Conservation (phyloP, 2,113 vertebrate genomes). For the Barnardius zonarius region DNA sequence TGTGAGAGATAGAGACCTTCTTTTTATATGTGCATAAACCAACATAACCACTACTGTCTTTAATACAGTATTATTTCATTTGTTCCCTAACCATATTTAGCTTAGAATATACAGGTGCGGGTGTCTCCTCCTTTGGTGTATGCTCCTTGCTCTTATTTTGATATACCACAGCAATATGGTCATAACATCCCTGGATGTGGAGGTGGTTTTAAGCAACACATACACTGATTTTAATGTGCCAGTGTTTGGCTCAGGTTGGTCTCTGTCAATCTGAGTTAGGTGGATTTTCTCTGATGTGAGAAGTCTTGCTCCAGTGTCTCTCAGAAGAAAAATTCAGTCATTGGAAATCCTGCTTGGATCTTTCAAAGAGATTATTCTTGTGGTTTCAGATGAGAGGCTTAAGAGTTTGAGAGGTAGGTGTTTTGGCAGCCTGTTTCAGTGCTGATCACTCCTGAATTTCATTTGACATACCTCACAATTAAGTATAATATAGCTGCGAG, state of each 20-base stretch:
- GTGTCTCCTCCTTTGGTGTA: not conserved
- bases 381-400: not conserved
- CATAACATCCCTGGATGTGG: not conserved
- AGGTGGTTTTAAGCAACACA: not conserved
- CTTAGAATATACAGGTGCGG: not conserved
- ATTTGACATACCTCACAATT: not conserved
- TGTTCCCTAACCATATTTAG: not conserved
- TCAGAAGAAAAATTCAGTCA: not conserved
- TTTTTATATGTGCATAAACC: not conserved
- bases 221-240: not conserved
- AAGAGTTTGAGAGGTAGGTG: not conserved
- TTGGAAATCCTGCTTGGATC: not conserved
- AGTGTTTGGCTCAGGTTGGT: not conserved
- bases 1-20: not conserved
- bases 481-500: not conserved
- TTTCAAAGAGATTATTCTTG: not conserved
- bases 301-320: not conserved
- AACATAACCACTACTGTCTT: not conserved
- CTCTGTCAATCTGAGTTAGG: not conserved
- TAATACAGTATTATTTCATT: not conserved
- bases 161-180: not conserved
- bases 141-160: not conserved
- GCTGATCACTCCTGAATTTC: not conserved
- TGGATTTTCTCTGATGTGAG: not conserved
- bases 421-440: not conserved